Conservation (phyloP, 2,797 vertebrate genomes). For the Hephaestus fuliginosus region DNA sequence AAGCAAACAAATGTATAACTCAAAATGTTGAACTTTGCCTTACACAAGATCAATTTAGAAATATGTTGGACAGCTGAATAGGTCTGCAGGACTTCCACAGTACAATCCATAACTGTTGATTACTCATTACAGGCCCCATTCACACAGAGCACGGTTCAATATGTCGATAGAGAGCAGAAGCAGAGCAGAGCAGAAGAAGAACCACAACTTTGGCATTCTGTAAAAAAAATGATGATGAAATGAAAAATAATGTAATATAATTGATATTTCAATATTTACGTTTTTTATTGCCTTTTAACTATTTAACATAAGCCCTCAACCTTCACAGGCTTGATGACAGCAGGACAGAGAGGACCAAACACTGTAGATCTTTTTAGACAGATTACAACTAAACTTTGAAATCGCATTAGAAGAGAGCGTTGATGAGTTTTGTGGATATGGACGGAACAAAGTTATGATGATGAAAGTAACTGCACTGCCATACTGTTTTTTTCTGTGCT, state of each 20-base stretch:
- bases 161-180: slow-evolving; percentile 12
- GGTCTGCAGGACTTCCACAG: slow-evolving; percentile 1
- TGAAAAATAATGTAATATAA: neutral
- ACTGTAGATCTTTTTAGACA: too few species aligned
- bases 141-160: slow-evolving; percentile 34
- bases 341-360: neutral
- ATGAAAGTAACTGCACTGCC: neutral
- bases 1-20: too few species aligned
- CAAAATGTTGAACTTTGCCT: too few species aligned
- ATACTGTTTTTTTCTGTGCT: neutral
- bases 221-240: too few species aligned
- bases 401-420: neutral
- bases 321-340: neutral
- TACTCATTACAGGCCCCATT: slow-evolving; percentile 23
- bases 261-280: neutral
- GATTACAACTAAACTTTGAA: neutral
- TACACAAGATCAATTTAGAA: neutral
- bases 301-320: too few species aligned
- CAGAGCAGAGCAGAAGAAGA: neutral
- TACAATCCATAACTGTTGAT: slow-evolving; percentile 47
- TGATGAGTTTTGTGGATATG: neutral
- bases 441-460: neutral
- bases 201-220: neutral
- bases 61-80: neutral
- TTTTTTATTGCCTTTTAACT: too few species aligned